These are phyloP conservation scores for Potorous gilbertii DNA, from an alignment of 2,797 vertebrate genomes.

Conservation along the genomic window DNA sequence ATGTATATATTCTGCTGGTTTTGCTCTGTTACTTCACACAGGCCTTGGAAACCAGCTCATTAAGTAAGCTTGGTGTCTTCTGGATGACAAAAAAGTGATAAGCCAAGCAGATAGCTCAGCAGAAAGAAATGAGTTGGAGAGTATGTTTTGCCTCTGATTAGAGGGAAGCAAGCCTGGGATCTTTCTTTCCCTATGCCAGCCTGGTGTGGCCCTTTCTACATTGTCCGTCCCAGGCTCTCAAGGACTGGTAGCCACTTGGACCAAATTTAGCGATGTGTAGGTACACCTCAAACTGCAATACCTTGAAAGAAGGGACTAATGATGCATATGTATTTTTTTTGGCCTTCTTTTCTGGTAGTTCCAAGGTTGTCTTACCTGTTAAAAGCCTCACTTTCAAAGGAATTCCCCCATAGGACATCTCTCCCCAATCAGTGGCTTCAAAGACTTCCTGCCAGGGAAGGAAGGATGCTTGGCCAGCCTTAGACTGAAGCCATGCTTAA, in stretches of 20 bases:
- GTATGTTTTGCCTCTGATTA: conserved; percentile 10
- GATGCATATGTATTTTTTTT: background rate
- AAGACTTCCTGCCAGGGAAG: background rate
- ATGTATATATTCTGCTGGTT: background rate
- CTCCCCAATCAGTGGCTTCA: background rate
- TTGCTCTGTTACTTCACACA: background rate
- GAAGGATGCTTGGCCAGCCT: conserved; percentile 39
- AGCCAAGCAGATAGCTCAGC: background rate
- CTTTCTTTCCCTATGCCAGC: background rate
- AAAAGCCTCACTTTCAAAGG: background rate
- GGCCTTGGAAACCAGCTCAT: background rate
- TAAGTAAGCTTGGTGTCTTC: background rate
- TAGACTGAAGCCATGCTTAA: conserved; percentile 51
- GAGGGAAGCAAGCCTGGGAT: conserved; percentile 10
- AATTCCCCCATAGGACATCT: background rate
- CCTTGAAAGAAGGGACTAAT: background rate
- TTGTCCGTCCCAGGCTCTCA: background rate
- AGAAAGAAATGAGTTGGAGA: conserved; percentile 23
- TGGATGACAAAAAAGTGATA: background rate
- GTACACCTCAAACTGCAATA: background rate
- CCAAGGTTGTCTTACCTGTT: background rate
- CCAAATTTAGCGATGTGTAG: background rate
- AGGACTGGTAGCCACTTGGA: background rate
- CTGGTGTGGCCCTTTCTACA: background rate
- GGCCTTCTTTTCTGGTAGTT: conserved; percentile 16